phyloP scores from a whole-genome alignment of 2,888 invertebrate genomes.

The Timandra comae region DNA sequence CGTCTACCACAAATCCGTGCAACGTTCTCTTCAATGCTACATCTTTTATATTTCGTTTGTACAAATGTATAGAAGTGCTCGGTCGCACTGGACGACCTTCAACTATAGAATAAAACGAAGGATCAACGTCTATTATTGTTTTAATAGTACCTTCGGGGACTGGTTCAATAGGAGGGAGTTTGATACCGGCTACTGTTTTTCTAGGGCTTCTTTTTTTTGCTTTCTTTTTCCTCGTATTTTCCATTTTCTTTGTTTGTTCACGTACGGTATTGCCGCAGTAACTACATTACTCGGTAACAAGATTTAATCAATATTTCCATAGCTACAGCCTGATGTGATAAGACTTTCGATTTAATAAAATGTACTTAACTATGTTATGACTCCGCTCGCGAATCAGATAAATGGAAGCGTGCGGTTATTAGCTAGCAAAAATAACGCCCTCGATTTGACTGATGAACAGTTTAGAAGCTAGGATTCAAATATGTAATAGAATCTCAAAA shows the following conservation, averaged over 20 bases:
- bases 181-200: slow-evolving; percentile 48
- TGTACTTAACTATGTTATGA: too few species aligned
- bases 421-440: too few species aligned
- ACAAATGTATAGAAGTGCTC: slow-evolving; percentile 71
- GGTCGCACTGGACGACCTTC: slow-evolving; percentile 77
- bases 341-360: too few species aligned
- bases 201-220: slow-evolving; percentile 34
- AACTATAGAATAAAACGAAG: slow-evolving; percentile 78
- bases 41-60: slow-evolving; percentile 70
- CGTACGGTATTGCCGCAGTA: too few species aligned
- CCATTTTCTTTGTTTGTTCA: slow-evolving; percentile 19
- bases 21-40: slow-evolving; percentile 55
- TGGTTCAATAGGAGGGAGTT: slow-evolving; percentile 57
- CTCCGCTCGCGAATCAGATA: too few species aligned
- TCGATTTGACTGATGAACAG: too few species aligned
- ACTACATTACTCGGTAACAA: too few species aligned
- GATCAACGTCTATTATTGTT: slow-evolving; percentile 79
- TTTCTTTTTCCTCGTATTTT: slow-evolving; percentile 32
- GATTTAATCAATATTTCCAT: too few species aligned
- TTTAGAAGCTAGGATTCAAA: too few species aligned
- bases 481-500: too few species aligned
- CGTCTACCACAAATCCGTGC: slow-evolving; percentile 55
- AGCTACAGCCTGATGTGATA: too few species aligned
- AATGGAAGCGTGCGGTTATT: too few species aligned
- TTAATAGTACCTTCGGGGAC: slow-evolving; percentile 40